Conservation (phyloP, 2,888 invertebrate genomes). For the Trichacis sp. region DNA sequence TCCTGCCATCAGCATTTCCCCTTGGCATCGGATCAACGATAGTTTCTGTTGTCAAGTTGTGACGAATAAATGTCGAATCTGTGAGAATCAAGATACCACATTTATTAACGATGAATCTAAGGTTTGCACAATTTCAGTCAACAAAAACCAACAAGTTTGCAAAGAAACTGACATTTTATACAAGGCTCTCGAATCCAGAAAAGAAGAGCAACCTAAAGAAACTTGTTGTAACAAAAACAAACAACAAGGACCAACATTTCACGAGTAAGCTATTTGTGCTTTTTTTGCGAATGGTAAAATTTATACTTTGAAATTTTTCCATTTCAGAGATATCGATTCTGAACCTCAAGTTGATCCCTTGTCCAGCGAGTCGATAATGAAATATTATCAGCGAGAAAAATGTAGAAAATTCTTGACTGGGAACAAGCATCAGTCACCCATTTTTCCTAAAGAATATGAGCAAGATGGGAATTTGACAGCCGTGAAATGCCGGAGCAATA, state of each 20-base stretch:
- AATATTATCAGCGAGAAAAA: slow-evolving; percentile 47
- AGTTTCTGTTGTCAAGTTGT: slow-evolving; percentile 60
- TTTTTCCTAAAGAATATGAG: slow-evolving; percentile 51
- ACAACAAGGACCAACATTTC: background rate
- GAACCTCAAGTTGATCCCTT: no score
- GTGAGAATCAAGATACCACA: slow-evolving; percentile 41
- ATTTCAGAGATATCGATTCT: no score
- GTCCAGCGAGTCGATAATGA: slow-evolving; percentile 72
- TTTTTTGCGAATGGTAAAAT: no score
- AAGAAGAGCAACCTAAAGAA: slow-evolving; percentile 43
- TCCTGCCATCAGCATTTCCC: slow-evolving; percentile 46
- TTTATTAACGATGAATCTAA: slow-evolving; percentile 21
- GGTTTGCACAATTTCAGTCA: slow-evolving; percentile 47
- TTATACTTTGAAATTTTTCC: no score
- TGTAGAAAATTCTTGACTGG: slow-evolving; percentile 60
- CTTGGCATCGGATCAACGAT: slow-evolving; percentile 60
- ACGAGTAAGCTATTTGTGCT: background rate
- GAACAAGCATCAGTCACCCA: slow-evolving; percentile 58
- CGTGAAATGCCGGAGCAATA: slow-evolving; percentile 70
- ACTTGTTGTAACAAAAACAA: slow-evolving; percentile 42
- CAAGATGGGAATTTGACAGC: slow-evolving; percentile 45
- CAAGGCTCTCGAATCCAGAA: slow-evolving; percentile 17
- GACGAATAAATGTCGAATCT: slow-evolving; percentile 58
- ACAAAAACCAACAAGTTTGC: slow-evolving; percentile 50
- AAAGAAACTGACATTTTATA: slow-evolving; percentile 56